Base-by-base conservation (phyloP, 2,888 invertebrate species). In the Aphrophora alni region DNA sequence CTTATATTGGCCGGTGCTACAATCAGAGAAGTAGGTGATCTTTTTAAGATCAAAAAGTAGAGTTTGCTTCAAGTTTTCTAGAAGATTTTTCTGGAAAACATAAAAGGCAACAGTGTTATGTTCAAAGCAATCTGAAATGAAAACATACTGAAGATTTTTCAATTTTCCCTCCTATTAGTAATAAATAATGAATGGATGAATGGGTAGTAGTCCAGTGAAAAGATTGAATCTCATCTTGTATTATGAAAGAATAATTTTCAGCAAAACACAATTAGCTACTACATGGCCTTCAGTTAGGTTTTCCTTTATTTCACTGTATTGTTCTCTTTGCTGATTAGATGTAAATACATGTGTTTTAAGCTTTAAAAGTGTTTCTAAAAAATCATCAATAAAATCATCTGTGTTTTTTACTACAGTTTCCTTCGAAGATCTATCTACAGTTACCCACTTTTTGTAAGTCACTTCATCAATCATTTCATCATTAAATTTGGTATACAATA, bases 251-350 rank as follows among this genome's bases (percentile, higher is more conserved):
- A 24, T 70, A 33, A 33, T 33, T 33, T 8, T 33, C 33, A 33
- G 33, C 33, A 33, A 75, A 21, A 5, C 44, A 17, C 75, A 75
- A n/a, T 75, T 75, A n/a, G 33, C 38, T 75, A 75, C 38, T 38
- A 75, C 75, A 8, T 75, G 75, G 5, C 75, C 75, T 38, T 75
- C 75, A 75, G 75, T 75, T 38, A 74, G 33, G 75, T 75, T 75
- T 4, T 38, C 75, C 75, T 75, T 75, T 8, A 75, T 33, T 33
- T 75, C 75, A 24, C 25, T 75, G 25, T 24, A 72, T 8, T 26
- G 14, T 26, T 26, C 27, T 8, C 25, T 72, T 24, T 72, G 72
- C 27, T 72, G 72, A 72, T 72, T 72, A 5, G 26, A 2, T 72
- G 25, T 25, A 12, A 72, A 72, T 26, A 26, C 2, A 72, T 26